These are phyloP conservation scores for Anoura caudifer DNA, from an alignment of 2,113 vertebrate species.

Conservation along the genomic window DNA sequence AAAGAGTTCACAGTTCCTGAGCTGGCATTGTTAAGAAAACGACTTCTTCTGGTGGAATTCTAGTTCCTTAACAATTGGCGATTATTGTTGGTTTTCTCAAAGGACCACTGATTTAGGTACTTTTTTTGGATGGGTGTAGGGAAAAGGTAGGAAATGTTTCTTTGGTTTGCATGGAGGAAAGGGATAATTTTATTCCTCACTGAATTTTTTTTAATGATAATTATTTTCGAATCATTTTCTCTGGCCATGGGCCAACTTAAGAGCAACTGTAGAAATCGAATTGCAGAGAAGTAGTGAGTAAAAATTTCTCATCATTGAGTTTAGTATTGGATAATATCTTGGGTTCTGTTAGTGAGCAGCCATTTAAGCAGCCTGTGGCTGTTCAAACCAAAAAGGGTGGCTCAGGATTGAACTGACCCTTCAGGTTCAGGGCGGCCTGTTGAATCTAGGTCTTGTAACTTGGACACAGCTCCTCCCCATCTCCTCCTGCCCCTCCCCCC, in stretches of 20 bases:
- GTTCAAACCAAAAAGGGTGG: not conserved
- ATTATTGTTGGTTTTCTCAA: constrained; percentile 13
- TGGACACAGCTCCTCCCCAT: not conserved
- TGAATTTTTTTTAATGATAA: not conserved
- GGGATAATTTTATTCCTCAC: not conserved
- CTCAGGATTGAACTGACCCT: not conserved
- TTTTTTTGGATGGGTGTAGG: not conserved
- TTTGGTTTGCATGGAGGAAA: constrained; percentile 11
- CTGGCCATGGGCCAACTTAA: not conserved
- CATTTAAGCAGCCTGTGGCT: not conserved
- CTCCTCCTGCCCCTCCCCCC: not conserved
- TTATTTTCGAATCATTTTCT: constrained; percentile 41
- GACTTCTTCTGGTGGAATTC: constrained; percentile 31
- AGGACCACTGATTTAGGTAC: not conserved
- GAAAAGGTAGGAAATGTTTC: not conserved
- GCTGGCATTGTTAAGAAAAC: constrained; percentile 48
- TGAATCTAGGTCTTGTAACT: not conserved
- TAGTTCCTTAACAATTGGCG: constrained; percentile 10
- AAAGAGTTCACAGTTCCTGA: constrained; percentile 22
- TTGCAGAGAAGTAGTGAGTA: not conserved
- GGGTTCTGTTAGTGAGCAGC: not conserved
- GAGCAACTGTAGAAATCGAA: not conserved
- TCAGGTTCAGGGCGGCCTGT: not conserved
- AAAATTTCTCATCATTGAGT: not conserved
- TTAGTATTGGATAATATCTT: not conserved